phyloP scores from a whole-genome alignment of 1,140 invertebrate genomes.

The Druon quercuslanigerum region DNA sequence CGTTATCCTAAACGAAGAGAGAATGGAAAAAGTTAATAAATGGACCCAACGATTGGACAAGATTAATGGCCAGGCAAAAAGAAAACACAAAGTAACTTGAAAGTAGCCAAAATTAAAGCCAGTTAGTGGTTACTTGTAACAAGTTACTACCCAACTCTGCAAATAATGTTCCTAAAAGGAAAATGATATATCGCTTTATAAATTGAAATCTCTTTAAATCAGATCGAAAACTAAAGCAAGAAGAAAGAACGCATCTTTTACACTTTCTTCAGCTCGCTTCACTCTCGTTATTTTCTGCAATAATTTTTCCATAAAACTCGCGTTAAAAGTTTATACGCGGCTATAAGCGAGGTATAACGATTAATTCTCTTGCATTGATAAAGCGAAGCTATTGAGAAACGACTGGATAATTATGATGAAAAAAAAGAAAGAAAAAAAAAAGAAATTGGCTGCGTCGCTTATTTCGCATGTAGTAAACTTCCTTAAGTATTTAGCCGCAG shows the following conservation, averaged over 20 bases:
- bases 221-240: not conserved
- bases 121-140: too few species aligned
- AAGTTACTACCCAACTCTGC: too few species aligned
- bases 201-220: not conserved
- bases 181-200: too few species aligned
- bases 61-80: too few species aligned
- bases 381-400: constrained; percentile 10
- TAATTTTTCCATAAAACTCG: constrained; percentile 20
- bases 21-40: too few species aligned
- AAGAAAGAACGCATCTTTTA: not conserved
- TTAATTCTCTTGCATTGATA: constrained; percentile 19
- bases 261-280: not conserved
- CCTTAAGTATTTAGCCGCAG: constrained; percentile 28
- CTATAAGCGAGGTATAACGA: constrained; percentile 17
- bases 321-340: constrained; percentile 9
- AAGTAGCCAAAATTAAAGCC: too few species aligned
- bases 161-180: too few species aligned
- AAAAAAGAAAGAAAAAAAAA: not conserved
- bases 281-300: not conserved
- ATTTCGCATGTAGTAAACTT: constrained; percentile 19
- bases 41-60: too few species aligned
- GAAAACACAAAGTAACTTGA: too few species aligned
- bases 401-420: not conserved
- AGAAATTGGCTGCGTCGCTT: constrained; percentile 14
- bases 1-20: too few species aligned